phyloP scores from a whole-genome alignment of 2,113 vertebrate genomes.

The Hypomesus transpacificus region DNA sequence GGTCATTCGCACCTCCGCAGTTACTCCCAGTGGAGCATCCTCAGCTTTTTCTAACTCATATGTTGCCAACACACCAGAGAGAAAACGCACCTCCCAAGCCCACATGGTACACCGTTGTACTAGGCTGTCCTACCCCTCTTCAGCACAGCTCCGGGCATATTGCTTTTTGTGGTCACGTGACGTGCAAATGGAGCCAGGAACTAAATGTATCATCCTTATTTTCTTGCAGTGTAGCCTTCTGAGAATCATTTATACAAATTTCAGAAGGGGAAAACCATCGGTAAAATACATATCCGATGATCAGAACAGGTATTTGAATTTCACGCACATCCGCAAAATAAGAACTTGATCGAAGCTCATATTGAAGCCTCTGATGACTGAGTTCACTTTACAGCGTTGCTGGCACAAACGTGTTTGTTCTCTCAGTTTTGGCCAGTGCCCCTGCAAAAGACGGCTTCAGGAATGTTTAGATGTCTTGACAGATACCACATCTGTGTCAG shows the following conservation, averaged over 20 bases:
- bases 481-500: too few relatives aligned
- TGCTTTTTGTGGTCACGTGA: conserved; percentile 27
- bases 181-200: conserved; percentile 26
- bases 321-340: too few relatives aligned
- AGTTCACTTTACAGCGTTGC: too few relatives aligned
- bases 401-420: too few relatives aligned
- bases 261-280: conserved; percentile 1
- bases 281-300: too few relatives aligned
- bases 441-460: too few relatives aligned
- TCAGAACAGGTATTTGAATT: too few relatives aligned
- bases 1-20: conserved; percentile 19
- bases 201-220: conserved; percentile 38
- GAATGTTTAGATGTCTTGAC: too few relatives aligned
- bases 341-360: too few relatives aligned
- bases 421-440: too few relatives aligned
- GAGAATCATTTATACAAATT: conserved; percentile 8
- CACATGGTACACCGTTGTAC: not conserved
- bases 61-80: conserved; percentile 52
- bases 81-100: conserved; percentile 25
- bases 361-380: too few relatives aligned
- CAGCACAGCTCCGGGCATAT: conserved; percentile 45
- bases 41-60: conserved; percentile 41
- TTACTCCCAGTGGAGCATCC: conserved; percentile 33
- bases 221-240: not conserved
- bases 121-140: not conserved